Conservation (phyloP, 2,888 invertebrate species). For the Chrysotoxum bicinctum region DNA sequence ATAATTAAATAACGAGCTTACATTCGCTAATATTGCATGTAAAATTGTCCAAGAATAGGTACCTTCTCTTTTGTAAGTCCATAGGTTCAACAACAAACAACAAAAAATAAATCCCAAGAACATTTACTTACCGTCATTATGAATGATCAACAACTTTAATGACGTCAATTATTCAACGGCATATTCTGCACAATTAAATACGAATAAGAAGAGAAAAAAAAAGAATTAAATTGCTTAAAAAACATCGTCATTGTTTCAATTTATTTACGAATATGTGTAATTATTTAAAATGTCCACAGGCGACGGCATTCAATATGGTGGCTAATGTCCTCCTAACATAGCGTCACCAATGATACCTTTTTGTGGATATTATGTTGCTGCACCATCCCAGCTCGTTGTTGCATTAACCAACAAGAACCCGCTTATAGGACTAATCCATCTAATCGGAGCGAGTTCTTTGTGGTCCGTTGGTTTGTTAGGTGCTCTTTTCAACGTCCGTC, state of each 20-base stretch:
- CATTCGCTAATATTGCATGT: background rate
- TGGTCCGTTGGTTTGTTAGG: slow-evolving; percentile 56
- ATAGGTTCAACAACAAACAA: background rate
- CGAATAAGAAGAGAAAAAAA: background rate
- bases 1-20: background rate
- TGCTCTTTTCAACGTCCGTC: slow-evolving; percentile 35
- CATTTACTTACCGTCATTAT: slow-evolving; percentile 30
- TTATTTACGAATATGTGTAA: slow-evolving; percentile 51
- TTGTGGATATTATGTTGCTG: slow-evolving; percentile 14
- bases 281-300: slow-evolving; percentile 63
- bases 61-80: background rate
- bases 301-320: slow-evolving; percentile 23
- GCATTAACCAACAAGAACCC: slow-evolving; percentile 29
- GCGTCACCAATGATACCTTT: slow-evolving; percentile 39
- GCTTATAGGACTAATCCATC: slow-evolving; percentile 64
- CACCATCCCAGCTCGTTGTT: background rate
- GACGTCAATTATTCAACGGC: slow-evolving; percentile 49
- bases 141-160: slow-evolving; percentile 45
- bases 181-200: slow-evolving; percentile 16
- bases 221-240: slow-evolving; percentile 3
- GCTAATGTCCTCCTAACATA: slow-evolving; percentile 52
- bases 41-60: background rate
- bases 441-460: slow-evolving; percentile 68
- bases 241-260: slow-evolving; percentile 59
- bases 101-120: background rate